Conservation (phyloP, 2,797 vertebrate genomes). For the Sebastes taczanowskii region DNA sequence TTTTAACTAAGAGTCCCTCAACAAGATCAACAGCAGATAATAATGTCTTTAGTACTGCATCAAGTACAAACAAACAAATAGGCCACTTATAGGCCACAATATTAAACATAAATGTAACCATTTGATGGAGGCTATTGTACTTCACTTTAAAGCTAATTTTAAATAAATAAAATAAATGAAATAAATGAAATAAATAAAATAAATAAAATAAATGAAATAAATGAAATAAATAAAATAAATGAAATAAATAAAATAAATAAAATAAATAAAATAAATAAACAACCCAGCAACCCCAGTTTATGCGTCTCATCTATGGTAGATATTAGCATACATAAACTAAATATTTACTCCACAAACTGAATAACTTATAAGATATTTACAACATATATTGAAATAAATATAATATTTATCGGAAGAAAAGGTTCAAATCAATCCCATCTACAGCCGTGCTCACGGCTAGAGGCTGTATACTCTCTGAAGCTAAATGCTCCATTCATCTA, state of each 20-base stretch:
- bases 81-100: background rate
- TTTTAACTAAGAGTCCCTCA: fast-evolving
- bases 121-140: background rate
- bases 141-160: background rate
- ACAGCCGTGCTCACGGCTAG: background rate
- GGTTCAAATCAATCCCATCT: background rate
- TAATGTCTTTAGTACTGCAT: too few relatives aligned
- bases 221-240: too few relatives aligned
- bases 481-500: background rate
- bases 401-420: background rate
- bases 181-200: too few relatives aligned
- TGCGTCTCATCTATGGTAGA: background rate
- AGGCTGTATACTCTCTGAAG: background rate
- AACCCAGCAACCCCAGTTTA: background rate
- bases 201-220: too few relatives aligned
- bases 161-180: too few relatives aligned
- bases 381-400: background rate
- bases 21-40: too few relatives aligned
- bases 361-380: background rate
- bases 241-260: too few relatives aligned
- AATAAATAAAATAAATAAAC: background rate
- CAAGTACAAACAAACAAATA: too few relatives aligned
- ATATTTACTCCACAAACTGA: background rate
- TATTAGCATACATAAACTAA: background rate
- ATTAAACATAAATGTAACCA: background rate